Percentiles rank a stretch among this genome's conserved stretches.
Conservation (phyloP, 92 coral and sea anemone genomes). For the Zoanthus gigantus region DNA sequence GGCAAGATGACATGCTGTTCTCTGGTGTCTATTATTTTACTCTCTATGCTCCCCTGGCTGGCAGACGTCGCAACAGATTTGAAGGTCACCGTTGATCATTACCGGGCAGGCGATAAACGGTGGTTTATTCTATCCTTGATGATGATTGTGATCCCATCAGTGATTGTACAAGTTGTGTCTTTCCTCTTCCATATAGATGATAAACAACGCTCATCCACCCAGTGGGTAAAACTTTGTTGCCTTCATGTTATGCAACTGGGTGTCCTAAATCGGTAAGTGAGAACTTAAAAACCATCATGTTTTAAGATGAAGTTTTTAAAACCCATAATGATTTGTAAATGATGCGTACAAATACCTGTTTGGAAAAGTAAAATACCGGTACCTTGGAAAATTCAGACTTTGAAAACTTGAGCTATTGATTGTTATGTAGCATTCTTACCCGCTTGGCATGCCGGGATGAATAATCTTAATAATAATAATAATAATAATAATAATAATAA, state of each 20-base stretch:
- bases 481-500: too few species aligned
- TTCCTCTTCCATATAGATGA: slow-evolving; percentile 10
- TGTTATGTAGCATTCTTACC: too few species aligned
- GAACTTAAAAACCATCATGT: background rate
- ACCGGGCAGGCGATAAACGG: background rate
- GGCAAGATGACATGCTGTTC: background rate
- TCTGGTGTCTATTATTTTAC: background rate
- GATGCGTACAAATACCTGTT: background rate
- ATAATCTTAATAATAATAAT: too few species aligned
- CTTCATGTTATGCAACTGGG: slow-evolving; percentile 31
- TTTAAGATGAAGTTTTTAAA: background rate
- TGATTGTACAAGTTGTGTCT: slow-evolving; percentile 19
- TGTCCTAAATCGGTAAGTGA: slow-evolving; percentile 19
- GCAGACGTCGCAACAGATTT: slow-evolving; percentile 24
- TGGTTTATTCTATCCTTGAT: slow-evolving; percentile 23
- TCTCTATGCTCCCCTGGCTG: slow-evolving; percentile 10
- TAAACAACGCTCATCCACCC: background rate
- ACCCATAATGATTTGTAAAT: background rate
- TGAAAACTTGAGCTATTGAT: background rate
- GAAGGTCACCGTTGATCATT: slow-evolving; percentile 33
- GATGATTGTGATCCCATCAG: slow-evolving; percentile 13
- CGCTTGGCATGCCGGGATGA: too few species aligned
- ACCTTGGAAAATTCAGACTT: background rate
- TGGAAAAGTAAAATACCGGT: background rate
- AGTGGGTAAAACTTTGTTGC: background rate